Conservation (phyloP, 2,113 vertebrate species). For the Galbula dea region DNA sequence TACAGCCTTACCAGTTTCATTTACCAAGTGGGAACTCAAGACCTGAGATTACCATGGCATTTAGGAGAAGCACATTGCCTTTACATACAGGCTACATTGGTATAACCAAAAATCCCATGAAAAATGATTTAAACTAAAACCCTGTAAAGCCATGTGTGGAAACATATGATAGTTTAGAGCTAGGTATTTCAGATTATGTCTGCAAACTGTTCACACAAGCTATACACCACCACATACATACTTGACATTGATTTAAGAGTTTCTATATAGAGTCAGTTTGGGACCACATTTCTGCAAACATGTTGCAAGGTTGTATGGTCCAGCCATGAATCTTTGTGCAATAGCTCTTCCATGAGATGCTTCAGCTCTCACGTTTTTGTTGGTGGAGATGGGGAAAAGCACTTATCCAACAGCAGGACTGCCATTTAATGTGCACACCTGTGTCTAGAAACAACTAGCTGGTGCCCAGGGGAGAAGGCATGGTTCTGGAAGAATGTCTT, state of each 20-base stretch:
- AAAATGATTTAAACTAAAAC: neutral
- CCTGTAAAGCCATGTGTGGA: accelerated
- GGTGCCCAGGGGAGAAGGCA: neutral
- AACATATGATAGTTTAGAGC: neutral
- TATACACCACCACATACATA: neutral
- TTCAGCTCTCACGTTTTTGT: neutral
- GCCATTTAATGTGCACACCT: accelerated
- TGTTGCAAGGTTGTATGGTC: neutral
- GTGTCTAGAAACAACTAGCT: neutral
- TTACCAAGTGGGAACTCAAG: neutral
- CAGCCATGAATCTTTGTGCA: neutral
- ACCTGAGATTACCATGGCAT: neutral
- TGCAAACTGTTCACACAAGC: neutral
- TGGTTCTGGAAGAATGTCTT: neutral
- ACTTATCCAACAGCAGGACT: neutral
- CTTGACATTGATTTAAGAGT: neutral
- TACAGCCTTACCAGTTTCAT: neutral
- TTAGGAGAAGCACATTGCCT: neutral
- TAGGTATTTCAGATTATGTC: neutral
- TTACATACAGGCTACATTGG: neutral
- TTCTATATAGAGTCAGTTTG: accelerated
- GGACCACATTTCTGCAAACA: neutral
- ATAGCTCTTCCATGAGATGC: neutral
- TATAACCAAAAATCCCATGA: neutral
- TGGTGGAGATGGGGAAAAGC: neutral